A percentile compares a stretch with the other conserved stretches of the same genome.
Evolutionary conservation across 1,140 invertebrate species (phyloP).

Genomic region (Magallana ariakensis): DNA sequence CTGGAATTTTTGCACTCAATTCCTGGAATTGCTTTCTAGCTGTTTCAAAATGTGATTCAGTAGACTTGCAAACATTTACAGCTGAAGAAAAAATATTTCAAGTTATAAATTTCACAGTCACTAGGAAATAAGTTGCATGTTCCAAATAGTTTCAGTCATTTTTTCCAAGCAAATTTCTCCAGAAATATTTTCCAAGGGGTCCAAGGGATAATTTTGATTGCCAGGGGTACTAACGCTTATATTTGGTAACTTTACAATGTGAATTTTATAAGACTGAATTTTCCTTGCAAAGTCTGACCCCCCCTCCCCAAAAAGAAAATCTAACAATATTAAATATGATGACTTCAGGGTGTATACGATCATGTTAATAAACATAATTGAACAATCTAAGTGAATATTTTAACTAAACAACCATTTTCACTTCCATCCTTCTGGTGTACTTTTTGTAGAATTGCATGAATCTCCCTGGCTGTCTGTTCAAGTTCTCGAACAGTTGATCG

Average conservation of each 20-base stretch:
- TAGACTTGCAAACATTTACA: constrained; percentile 82
- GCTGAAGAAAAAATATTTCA: constrained; percentile 79
- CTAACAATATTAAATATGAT: too few species aligned
- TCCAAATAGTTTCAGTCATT: too few species aligned
- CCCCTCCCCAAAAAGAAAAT: too few species aligned
- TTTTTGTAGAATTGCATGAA: constrained; percentile 85
- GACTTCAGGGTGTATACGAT: background rate
- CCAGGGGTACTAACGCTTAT: too few species aligned
- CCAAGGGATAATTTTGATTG: too few species aligned
- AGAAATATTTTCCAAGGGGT: too few species aligned
- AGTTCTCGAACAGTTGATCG: constrained; percentile 85
- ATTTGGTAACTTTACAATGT: too few species aligned
- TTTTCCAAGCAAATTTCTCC: too few species aligned
- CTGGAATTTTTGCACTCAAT: constrained; percentile 83
- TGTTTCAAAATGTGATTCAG: constrained; percentile 82
- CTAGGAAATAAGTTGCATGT: too few species aligned
- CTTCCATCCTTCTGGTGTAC: constrained; percentile 85
- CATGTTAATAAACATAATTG: background rate
- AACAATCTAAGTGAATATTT: background rate
- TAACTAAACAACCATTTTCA: constrained; percentile 81
- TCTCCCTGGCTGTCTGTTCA: constrained; percentile 85
- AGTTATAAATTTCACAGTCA: background rate
- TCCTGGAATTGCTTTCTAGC: constrained; percentile 83
- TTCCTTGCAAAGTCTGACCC: too few species aligned
- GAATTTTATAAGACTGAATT: too few species aligned